phyloP scores from a whole-genome alignment of 1,140 invertebrate genomes.

The Schlechtendalia chinensis region DNA sequence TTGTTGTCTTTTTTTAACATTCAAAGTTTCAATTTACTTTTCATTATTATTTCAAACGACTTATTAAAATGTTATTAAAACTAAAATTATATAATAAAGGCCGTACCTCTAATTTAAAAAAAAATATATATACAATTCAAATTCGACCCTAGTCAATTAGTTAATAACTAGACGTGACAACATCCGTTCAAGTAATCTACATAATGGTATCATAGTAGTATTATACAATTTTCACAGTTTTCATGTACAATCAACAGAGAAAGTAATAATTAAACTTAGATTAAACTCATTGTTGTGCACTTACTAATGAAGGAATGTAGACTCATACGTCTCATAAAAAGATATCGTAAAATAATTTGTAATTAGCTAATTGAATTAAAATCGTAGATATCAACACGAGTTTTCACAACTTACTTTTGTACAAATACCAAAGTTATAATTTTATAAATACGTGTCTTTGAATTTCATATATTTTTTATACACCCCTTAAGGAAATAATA shows the following conservation, averaged over 20 bases:
- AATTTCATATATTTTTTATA: background rate
- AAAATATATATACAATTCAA: background rate
- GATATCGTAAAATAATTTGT: background rate
- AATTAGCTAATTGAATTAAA: constrained; percentile 23
- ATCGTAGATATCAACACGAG: background rate
- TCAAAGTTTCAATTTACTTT: no score
- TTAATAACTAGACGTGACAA: constrained; percentile 2
- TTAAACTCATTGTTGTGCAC: constrained; percentile 2
- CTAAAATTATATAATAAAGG: no score
- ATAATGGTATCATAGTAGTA: background rate
- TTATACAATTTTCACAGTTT: background rate
- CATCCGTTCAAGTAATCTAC: background rate
- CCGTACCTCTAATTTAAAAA: background rate
- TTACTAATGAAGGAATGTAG: background rate
- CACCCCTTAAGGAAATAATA: background rate
- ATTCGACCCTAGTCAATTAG: background rate
- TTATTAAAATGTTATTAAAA: background rate
- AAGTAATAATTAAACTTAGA: background rate
- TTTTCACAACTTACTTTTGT: background rate
- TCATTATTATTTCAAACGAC: background rate
- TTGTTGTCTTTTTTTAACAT: no score
- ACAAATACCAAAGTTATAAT: background rate
- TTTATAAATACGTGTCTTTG: background rate
- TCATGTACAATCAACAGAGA: background rate
- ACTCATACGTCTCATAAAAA: background rate